Evolutionary conservation across 2,888 invertebrate genomes (phyloP), one percentile per base, ranked within the genome.

Genomic region (Drosophila nr. medialis): DNA sequence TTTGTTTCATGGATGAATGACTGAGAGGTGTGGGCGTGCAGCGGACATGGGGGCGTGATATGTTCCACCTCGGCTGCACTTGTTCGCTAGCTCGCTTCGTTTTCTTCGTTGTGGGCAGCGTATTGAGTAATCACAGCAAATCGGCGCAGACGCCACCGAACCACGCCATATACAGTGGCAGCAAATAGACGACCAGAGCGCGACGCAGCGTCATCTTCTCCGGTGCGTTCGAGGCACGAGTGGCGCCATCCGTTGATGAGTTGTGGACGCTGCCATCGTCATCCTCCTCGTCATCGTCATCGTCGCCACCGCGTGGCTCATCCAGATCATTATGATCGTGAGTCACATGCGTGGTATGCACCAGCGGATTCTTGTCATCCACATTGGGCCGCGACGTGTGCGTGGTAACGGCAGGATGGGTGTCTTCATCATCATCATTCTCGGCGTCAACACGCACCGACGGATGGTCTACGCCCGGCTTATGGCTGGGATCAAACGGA

Each of bases 151-250:
- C 95, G 77, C 96, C 95, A 69, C 96, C 95, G 73, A 97, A 96
- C 97, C 97, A 97, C 91, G 96, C 96, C 93, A 97, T 95, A 82
- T 96, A 96, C 49, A 97, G 95, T 5, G 97, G 97, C 91, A 97
- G 93, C 74, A 97, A 94, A 93, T 97, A 97, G 55, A 96, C 95
- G 86, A 96, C 94, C 56, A 97, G 93, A 32, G 93, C 90, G 61
- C 91, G 90, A 63, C 90, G 86, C 69, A 90, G 79, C 65, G 90
- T 90, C 86, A 89, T 86, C 66, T 90, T 86, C 60, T 86, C 86
- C 21, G 81, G 80, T 55, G 77, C 79, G 34, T 74, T 81, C n/a
- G 91, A 77, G 24, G 86, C 70, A 36, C 79, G 81, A n/a, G 84
- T 72, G 64, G 68, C 77, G 18, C 64, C 77, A 34, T 80, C 80